Evolutionary conservation across 2,797 vertebrate genomes (phyloP).

Genomic region (Falco naumanni): DNA sequence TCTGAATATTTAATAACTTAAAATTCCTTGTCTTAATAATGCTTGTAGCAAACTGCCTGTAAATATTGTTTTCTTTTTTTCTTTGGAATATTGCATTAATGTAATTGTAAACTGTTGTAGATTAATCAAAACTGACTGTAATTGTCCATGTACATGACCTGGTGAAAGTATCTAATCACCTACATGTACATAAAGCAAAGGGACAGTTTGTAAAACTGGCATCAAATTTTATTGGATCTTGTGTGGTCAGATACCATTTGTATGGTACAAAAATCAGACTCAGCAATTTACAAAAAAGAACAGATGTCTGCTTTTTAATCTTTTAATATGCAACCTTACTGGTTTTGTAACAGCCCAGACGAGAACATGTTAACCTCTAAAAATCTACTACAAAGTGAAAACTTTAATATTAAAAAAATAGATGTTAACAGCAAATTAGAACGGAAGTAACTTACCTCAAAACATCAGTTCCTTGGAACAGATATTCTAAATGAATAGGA

Average conservation of each 20-base stretch:
- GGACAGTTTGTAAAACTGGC: background rate
- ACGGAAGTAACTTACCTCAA: background rate
- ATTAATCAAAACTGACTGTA: background rate
- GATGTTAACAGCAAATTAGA: background rate
- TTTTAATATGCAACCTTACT: background rate
- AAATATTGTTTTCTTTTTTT: background rate
- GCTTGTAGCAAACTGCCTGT: background rate
- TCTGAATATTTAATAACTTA: background rate
- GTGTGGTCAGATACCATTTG: constrained; percentile 10
- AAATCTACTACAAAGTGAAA: constrained; percentile 28
- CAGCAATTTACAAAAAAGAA: constrained; percentile 25
- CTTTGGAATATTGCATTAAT: background rate
- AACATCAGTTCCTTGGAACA: background rate
- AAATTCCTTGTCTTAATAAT: background rate
- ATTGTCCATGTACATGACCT: background rate
- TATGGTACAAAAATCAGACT: constrained; percentile 1
- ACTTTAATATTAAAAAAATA: background rate
- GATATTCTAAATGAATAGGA: background rate
- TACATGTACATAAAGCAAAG: background rate
- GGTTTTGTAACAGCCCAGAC: background rate
- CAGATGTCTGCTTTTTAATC: background rate
- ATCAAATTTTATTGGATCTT: constrained; percentile 30
- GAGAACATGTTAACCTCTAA: background rate
- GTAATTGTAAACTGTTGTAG: constrained; percentile 21
- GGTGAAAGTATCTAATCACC: background rate